These are phyloP conservation scores for Eubasilissa regina DNA, from an alignment of 1,140 invertebrate species.

Conservation along the genomic window DNA sequence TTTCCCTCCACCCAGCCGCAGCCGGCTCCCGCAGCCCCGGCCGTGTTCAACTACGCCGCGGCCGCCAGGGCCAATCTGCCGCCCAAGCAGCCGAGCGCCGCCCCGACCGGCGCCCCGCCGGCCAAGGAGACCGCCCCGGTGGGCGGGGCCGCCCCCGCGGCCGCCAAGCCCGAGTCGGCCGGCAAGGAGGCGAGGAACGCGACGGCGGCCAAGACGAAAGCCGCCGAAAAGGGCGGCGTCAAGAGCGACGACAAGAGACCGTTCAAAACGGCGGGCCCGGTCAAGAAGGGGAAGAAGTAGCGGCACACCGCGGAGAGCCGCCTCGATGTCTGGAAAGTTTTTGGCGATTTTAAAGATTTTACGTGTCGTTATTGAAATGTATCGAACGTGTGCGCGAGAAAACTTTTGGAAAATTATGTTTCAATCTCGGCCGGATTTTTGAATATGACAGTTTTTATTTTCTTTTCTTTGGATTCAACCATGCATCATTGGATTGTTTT, in stretches of 20 bases:
- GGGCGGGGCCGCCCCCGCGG: not conserved
- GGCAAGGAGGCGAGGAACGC: not conserved
- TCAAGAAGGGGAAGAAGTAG: slow-evolving; percentile 40
- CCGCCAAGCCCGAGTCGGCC: not conserved
- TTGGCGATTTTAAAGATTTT: no score
- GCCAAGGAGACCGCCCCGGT: slow-evolving; percentile 13
- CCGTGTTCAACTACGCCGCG: slow-evolving; percentile 57
- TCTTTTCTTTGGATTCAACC: no score
- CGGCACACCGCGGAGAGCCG: no score
- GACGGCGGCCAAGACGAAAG: not conserved
- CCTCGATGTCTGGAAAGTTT: no score
- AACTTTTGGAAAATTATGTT: no score
- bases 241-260: slow-evolving; percentile 14
- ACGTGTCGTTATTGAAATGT: no score
- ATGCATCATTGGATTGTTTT: no score
- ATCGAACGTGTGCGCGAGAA: no score
- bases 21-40: slow-evolving; percentile 27
- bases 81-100: slow-evolving; percentile 22
- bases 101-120: slow-evolving; percentile 27
- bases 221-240: slow-evolving; percentile 3
- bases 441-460: no score
- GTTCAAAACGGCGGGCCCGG: not conserved
- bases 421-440: no score
- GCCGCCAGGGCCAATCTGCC: slow-evolving; percentile 57
- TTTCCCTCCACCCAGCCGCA: slow-evolving; percentile 16